These are phyloP conservation scores for Drosophila mayaguana DNA, from an alignment of 2,888 invertebrate genomes.

Conservation along the genomic window DNA sequence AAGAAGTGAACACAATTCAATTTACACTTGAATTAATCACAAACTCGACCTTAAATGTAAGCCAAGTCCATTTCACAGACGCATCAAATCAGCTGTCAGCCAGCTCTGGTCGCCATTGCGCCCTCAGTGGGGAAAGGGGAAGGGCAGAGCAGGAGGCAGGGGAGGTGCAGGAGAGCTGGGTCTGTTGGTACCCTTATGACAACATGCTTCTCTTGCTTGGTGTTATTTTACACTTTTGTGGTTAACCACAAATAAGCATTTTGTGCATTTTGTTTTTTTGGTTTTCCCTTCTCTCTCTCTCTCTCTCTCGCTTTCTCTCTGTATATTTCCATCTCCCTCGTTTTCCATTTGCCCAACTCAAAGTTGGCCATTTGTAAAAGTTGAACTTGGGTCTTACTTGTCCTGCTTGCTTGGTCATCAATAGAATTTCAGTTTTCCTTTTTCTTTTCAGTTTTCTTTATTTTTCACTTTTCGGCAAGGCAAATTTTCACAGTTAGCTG, in stretches of 20 bases:
- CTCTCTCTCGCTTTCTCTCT: neutral
- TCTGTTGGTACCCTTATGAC: constrained; percentile 8
- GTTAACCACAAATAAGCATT: constrained; percentile 77
- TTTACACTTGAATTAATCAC: constrained; percentile 68
- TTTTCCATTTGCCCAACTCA: constrained; percentile 45
- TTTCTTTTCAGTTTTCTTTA: neutral
- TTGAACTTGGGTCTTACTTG: constrained; percentile 35
- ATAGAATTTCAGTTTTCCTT: constrained; percentile 40
- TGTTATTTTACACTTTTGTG: constrained; percentile 74
- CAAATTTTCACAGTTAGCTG: constrained; percentile 56
- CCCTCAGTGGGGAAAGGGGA: neutral
- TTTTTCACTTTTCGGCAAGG: constrained; percentile 19
- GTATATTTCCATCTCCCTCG: neutral
- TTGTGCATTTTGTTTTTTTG: constrained; percentile 72
- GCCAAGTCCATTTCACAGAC: constrained; percentile 41
- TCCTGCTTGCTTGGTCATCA: constrained; percentile 52
- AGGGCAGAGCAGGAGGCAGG: no score
- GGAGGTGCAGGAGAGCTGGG: neutral
- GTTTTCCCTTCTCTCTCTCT: constrained; percentile 26
- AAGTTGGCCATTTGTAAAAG: constrained; percentile 61
- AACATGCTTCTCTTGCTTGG: constrained; percentile 30
- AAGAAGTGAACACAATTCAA: constrained; percentile 36
- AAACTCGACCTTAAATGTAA: constrained; percentile 39
- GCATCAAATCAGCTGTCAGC: constrained; percentile 55
- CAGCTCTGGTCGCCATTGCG: neutral